Percentiles rank a stretch among this genome's conserved stretches.
phyloP scores from a whole-genome alignment of 2,888 invertebrate species.

The Scrobipalpa atriplicella region DNA sequence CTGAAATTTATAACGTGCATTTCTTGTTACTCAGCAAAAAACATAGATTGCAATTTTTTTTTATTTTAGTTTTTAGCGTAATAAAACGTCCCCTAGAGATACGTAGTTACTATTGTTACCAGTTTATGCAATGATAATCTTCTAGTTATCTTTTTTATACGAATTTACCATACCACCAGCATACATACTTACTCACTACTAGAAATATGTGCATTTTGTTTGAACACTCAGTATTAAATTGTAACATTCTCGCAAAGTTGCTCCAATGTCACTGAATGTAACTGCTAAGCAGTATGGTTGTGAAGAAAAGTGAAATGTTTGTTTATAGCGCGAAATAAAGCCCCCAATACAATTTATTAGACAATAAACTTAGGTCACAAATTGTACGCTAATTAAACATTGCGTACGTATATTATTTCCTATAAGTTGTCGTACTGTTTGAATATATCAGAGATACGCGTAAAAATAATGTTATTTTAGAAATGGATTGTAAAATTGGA shows the following conservation, averaged over 20 bases:
- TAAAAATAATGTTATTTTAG: not conserved
- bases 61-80: too few relatives aligned
- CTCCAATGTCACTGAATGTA: conserved; percentile 22
- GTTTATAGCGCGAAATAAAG: conserved; percentile 15
- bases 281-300: conserved; percentile 32
- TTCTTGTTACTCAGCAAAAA: not conserved
- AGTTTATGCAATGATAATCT: not conserved
- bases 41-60: too few relatives aligned
- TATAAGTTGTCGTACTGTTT: not conserved
- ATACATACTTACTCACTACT: not conserved
- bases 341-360: conserved; percentile 17
- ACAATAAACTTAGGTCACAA: conserved; percentile 19
- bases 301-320: conserved; percentile 26
- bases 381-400: not conserved
- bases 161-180: not conserved
- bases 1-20: not conserved
- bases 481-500: not conserved
- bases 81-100: not conserved
- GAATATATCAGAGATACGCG: not conserved
- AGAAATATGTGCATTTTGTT: conserved; percentile 31
- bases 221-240: conserved; percentile 38
- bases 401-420: conserved; percentile 2
- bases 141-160: not conserved
- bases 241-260: conserved; percentile 29
- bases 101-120: conserved; percentile 5